phyloP scores from a whole-genome alignment of 1,140 invertebrate genomes.

The Drosophila orena region DNA sequence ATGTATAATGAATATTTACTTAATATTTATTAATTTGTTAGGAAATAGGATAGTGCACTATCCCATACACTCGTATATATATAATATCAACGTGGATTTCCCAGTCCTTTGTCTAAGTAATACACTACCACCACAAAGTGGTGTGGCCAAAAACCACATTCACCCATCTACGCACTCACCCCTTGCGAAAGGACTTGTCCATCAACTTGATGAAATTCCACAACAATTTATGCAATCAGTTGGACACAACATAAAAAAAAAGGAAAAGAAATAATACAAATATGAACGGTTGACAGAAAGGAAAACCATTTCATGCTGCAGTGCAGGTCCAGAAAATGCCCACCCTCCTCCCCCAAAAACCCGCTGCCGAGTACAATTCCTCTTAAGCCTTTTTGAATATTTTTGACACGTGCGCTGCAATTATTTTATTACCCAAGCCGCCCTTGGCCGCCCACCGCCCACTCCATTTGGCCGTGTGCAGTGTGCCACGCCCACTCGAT shows the following conservation, averaged over 20 bases:
- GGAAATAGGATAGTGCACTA: no score
- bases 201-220: slow-evolving; percentile 64
- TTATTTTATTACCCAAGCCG: slow-evolving; percentile 80
- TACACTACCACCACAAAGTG: not conserved
- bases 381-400: slow-evolving; percentile 84
- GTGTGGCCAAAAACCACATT: slow-evolving; percentile 2
- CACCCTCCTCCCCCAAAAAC: not conserved
- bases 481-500: slow-evolving; percentile 68
- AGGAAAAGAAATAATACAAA: slow-evolving; percentile 35
- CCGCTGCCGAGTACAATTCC: slow-evolving; percentile 19
- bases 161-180: not conserved
- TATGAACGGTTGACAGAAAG: slow-evolving; percentile 25
- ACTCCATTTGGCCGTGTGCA: slow-evolving; percentile 41
- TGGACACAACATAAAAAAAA: slow-evolving; percentile 49
- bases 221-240: slow-evolving; percentile 83
- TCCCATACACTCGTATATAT: no score
- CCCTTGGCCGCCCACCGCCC: slow-evolving; percentile 18
- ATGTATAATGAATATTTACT: no score
- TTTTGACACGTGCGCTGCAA: slow-evolving; percentile 84
- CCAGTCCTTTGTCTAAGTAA: not conserved
- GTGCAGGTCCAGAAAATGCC: slow-evolving; percentile 11
- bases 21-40: no score
- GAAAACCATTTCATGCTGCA: slow-evolving; percentile 48
- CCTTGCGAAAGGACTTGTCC: slow-evolving; percentile 15
- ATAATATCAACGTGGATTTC: not conserved